Base-by-base conservation (phyloP, 2,113 vertebrate species). In the Megaleporinus macrocephalus region DNA sequence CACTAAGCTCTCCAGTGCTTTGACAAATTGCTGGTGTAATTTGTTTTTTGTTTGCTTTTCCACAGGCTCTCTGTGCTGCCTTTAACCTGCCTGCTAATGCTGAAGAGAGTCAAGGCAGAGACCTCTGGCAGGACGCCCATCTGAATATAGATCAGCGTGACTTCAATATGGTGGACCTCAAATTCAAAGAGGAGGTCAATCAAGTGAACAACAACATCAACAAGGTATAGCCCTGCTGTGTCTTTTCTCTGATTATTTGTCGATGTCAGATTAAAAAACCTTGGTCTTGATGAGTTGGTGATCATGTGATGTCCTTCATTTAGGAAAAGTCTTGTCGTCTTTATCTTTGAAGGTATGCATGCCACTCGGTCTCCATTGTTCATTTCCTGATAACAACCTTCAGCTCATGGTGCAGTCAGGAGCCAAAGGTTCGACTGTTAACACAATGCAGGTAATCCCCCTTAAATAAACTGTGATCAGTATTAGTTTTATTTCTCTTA, bases 391-490 rank as follows among this genome's bases (percentile, higher is more conserved):
- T 79, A 99, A 99, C 92, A 99, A 97, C 91, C 93, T 99, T 68
- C 98, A 99, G 87, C 87, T 99, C 91, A 99, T 99, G 98, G 98
- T 99, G 15, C 97, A 97, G 74, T 99, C 98, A 2, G 98, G 98
- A 90, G 97, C 98, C 79, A 99, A 99, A 86, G 98, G 98, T 7
- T 99, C 98, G 0, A 97, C 97, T 12, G 98, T 99, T 15, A 99
- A 99, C 90, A 99, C 98, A 1, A 99, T 99, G 96, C 98, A 99
- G 97, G 98, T 96, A 88, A 79, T 33, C 26, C 15, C 11, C 41
- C 11, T 44, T 44, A 5, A 44, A 44, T 44, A 11, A 29, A 18
- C 12, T 65, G 18, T 61, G 2, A 36, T 36, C 5, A 20, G 1
- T 13, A 6, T 44, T 44, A 24, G 13, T 70, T 36, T 6, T 6